A percentile compares a stretch with the other conserved stretches of the same genome.
Conservation (phyloP, 2,888 invertebrate genomes). For the Dastarcus helophoroides region DNA sequence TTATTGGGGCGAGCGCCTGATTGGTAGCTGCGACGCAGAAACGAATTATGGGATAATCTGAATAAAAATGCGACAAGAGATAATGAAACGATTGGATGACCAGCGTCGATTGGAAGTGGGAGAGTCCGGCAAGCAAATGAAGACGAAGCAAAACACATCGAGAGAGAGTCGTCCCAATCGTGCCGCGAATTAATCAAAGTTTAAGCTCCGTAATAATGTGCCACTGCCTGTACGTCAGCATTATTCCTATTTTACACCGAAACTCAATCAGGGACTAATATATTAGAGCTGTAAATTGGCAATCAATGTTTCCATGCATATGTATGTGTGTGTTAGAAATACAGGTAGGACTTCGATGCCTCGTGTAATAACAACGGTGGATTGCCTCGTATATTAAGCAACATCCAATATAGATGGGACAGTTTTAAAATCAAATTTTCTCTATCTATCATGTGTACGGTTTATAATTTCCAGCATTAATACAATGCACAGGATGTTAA, state of each 20-base stretch:
- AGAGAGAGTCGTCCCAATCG: constrained; percentile 31
- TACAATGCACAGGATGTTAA: constrained; percentile 39
- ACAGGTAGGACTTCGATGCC: constrained; percentile 7
- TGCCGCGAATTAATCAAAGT: constrained; percentile 39
- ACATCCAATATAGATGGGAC: constrained; percentile 38
- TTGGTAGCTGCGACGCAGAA: too few species aligned
- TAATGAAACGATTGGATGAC: too few species aligned
- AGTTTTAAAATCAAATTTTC: constrained; percentile 41
- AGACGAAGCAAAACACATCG: constrained; percentile 22
- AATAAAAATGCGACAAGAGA: too few species aligned
- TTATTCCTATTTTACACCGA: constrained; percentile 41
- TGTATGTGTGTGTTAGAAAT: constrained; percentile 30
- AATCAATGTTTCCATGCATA: constrained; percentile 42
- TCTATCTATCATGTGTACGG: constrained; percentile 38
- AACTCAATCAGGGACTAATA: constrained; percentile 42
- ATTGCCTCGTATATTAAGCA: constrained; percentile 41
- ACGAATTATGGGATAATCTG: too few species aligned
- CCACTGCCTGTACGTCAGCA: constrained; percentile 38
- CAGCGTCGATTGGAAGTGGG: not conserved
- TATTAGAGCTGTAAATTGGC: constrained; percentile 43
- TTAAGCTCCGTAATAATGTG: constrained; percentile 39
- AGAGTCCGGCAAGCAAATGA: constrained; percentile 18
- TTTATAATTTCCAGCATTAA: constrained; percentile 39
- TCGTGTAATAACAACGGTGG: constrained; percentile 36
- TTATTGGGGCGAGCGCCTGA: too few species aligned